A percentile compares a stretch with the other conserved stretches of the same genome.
Conservation (phyloP, 2,113 vertebrate species). For the Sardina pilchardus region DNA sequence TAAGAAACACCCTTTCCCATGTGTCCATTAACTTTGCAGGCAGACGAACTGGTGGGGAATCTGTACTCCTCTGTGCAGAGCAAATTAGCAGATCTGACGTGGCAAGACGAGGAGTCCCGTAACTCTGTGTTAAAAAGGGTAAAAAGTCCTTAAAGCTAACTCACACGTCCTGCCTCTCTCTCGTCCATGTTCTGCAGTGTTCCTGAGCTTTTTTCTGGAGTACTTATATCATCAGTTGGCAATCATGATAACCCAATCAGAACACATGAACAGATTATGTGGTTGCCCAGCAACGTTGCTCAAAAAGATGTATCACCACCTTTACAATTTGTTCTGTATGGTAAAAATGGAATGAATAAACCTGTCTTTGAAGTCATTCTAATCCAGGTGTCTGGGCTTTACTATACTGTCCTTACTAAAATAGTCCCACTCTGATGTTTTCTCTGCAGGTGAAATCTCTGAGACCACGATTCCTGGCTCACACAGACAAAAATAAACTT, state of each 20-base stretch:
- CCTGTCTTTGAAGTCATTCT: neutral
- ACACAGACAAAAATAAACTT: conserved; percentile 50
- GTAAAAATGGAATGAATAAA: neutral
- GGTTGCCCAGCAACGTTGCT: no score
- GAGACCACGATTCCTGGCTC: conserved; percentile 60
- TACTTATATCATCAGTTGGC: neutral
- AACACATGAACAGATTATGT: no score
- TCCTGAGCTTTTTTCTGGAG: neutral
- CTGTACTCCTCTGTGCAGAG: conserved; percentile 64
- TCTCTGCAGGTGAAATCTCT: conserved; percentile 61
- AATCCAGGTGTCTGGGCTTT: neutral
- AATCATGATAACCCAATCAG: no score
- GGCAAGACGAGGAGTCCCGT: conserved; percentile 55
- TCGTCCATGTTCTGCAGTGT: no score
- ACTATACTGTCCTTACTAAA: neutral
- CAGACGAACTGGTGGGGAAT: conserved; percentile 62
- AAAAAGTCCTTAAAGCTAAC: conserved; percentile 4
- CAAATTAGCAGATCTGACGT: conserved; percentile 58
- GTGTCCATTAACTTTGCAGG: conserved; percentile 51
- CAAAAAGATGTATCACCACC: no score
- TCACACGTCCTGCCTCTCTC: neutral
- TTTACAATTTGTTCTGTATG: neutral
- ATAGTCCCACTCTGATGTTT: neutral
- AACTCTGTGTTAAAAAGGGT: conserved; percentile 65
- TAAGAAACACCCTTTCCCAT: neutral